Percentiles rank a stretch among this genome's conserved stretches.
Conservation (phyloP, 2,888 invertebrate genomes). For the Crematogaster levior region DNA sequence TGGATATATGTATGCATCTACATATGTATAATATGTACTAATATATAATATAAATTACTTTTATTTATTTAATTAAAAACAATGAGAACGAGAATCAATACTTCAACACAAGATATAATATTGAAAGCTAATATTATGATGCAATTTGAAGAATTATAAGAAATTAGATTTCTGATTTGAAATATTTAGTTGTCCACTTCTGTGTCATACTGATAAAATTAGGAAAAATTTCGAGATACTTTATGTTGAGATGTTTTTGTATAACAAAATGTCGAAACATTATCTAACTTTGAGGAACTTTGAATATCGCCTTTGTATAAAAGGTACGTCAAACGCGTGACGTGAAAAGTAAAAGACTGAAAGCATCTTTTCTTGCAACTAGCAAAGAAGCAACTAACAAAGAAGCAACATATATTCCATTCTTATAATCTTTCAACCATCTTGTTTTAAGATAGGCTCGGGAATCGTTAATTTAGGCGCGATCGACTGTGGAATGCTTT, state of each 20-base stretch:
- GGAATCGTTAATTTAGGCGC: conserved; percentile 17
- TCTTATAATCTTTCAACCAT: conserved; percentile 15
- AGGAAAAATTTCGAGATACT: background rate
- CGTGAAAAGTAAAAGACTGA: background rate
- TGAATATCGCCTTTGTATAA: background rate
- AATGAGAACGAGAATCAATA: background rate
- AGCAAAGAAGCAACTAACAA: conserved; percentile 9
- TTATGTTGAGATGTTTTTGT: background rate
- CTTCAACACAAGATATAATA: background rate
- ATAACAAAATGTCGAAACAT: conserved; percentile 7
- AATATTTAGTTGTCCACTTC: background rate
- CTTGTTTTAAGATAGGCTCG: background rate
- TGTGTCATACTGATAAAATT: background rate
- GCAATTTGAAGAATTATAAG: background rate
- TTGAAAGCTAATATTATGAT: background rate
- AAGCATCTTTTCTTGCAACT: background rate
- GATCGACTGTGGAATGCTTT: conserved; percentile 35
- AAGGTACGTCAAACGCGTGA: background rate
- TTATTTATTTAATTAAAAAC: background rate
- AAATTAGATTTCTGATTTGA: background rate
- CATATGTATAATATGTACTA: too few relatives aligned
- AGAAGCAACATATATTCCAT: conserved; percentile 8
- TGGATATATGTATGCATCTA: too few relatives aligned
- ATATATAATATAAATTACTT: background rate
- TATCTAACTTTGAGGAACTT: conserved; percentile 1